phyloP scores from a whole-genome alignment of 2,888 invertebrate species.

The Cecidostiba fungosa region DNA sequence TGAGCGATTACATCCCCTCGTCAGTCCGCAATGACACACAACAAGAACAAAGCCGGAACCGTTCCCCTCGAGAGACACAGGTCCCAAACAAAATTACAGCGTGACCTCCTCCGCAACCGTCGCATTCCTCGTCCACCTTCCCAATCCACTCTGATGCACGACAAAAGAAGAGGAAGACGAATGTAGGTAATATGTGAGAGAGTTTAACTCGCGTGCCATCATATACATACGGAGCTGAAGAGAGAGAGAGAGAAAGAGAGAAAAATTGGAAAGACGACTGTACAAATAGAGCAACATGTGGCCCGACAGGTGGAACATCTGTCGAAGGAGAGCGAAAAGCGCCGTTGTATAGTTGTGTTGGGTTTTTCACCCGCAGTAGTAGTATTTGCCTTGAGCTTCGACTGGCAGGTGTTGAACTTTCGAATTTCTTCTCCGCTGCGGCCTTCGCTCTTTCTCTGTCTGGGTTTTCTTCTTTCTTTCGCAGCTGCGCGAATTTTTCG shows the following conservation, averaged over 20 bases:
- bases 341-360: background rate
- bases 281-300: conserved; percentile 58
- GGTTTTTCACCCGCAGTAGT: conserved; percentile 37
- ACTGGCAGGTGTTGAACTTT: conserved; percentile 50
- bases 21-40: background rate
- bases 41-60: background rate
- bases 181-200: background rate
- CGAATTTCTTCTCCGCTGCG: conserved; percentile 38
- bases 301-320: conserved; percentile 50
- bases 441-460: no score
- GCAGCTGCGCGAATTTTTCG: background rate
- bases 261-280: conserved; percentile 50
- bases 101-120: background rate
- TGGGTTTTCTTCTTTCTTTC: background rate
- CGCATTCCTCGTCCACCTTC: background rate
- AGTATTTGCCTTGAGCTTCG: conserved; percentile 25
- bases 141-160: background rate
- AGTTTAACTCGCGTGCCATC: background rate
- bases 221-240: background rate
- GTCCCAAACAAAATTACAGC: conserved; percentile 1
- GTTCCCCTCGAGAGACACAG: background rate
- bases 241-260: no score
- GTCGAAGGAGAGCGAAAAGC: conserved; percentile 32
- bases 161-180: background rate
- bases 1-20: background rate